phyloP scores from a whole-genome alignment of 1,140 invertebrate genomes.

The Adoxophyes honmai region DNA sequence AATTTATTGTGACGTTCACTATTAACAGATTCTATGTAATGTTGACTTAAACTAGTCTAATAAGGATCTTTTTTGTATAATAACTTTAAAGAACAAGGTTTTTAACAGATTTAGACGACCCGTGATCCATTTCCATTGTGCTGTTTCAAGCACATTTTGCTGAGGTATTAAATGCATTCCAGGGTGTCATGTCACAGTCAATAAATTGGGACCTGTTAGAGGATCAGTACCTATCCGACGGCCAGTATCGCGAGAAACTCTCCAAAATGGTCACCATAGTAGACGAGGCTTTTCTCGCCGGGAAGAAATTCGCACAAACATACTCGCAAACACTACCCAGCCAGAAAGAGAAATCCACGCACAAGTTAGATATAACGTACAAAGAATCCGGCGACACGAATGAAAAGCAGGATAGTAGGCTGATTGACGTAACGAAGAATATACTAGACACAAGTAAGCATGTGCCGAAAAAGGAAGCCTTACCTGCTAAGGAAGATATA shows the following conservation, averaged over 20 bases:
- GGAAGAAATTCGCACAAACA: conserved; percentile 84
- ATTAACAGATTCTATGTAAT: no score
- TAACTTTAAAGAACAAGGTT: no score
- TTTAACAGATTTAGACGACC: no score
- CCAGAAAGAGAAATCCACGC: conserved; percentile 22
- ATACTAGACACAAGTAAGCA: conserved; percentile 31
- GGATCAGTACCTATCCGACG: conserved; percentile 92
- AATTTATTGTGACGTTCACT: no score
- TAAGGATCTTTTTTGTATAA: no score
- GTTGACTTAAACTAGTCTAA: no score
- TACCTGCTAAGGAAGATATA: conserved; percentile 34
- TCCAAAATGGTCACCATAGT: conserved; percentile 87
- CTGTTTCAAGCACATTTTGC: conserved; percentile 14
- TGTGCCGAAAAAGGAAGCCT: conserved; percentile 30
- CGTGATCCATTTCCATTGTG: no score
- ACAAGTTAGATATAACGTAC: conserved; percentile 52
- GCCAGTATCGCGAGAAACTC: conserved; percentile 88
- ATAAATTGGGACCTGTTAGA: conserved; percentile 96
- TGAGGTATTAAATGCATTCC: conserved; percentile 19
- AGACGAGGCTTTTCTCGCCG: conserved; percentile 86
- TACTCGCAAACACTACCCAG: conserved; percentile 16
- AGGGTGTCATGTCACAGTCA: conserved; percentile 96
- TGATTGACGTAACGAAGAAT: conserved; percentile 30
- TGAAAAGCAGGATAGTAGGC: conserved; percentile 11
- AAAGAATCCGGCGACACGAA: conserved; percentile 39